phyloP scores from a whole-genome alignment of 2,113 vertebrate genomes.

The Laterallus jamaicensis region DNA sequence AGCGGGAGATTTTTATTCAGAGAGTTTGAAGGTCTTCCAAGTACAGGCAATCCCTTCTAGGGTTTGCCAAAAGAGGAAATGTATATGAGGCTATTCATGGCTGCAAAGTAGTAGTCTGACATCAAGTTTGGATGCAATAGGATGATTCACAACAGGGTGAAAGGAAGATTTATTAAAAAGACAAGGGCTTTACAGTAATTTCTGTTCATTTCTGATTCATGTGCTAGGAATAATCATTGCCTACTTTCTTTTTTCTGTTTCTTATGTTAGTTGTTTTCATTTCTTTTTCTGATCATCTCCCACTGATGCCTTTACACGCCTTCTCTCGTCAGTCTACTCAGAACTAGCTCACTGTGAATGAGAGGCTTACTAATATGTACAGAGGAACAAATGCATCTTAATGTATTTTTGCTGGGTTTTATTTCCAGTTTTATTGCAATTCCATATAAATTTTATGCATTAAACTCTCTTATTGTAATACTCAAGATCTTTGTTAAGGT shows the following conservation, averaged over 20 bases:
- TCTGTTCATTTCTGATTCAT: neutral
- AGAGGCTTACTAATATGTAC: neutral
- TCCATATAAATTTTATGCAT: neutral
- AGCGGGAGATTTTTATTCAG: neutral
- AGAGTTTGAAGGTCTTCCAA: neutral
- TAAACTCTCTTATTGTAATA: neutral
- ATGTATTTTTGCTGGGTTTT: neutral
- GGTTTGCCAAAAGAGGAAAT: neutral
- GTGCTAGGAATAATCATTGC: neutral
- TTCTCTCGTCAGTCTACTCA: neutral
- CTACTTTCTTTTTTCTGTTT: neutral
- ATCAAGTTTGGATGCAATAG: neutral
- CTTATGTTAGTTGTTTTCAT: neutral
- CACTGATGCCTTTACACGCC: neutral
- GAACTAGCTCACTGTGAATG: neutral
- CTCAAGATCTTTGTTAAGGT: neutral
- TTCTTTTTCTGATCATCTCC: neutral
- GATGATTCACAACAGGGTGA: neutral
- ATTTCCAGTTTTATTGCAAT: neutral
- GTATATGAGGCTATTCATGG: neutral
- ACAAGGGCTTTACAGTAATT: neutral
- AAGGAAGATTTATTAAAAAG: neutral
- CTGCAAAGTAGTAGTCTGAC: neutral
- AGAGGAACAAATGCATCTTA: neutral
- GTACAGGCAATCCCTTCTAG: neutral